phyloP scores from a whole-genome alignment of 2,888 invertebrate species.

The Agriopis aurantiaria region DNA sequence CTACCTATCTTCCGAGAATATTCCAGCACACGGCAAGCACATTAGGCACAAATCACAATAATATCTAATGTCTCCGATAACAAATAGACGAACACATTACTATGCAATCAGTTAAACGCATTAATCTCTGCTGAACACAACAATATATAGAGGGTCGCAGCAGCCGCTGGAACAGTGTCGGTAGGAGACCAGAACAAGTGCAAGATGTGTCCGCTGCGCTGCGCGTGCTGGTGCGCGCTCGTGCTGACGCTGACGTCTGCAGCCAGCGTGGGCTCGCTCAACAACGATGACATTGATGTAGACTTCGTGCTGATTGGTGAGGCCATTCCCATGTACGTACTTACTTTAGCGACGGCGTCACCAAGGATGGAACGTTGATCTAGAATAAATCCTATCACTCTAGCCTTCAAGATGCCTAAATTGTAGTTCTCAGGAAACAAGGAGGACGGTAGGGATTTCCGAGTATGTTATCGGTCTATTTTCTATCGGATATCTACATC shows the following conservation, averaged over 20 bases:
- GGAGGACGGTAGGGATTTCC: too few relatives aligned
- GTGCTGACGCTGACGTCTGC: conserved; percentile 4
- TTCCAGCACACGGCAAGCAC: background rate
- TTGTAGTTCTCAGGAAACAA: too few relatives aligned
- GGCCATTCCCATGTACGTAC: background rate
- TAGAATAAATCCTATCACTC: too few relatives aligned
- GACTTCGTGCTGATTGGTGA: background rate
- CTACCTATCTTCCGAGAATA: background rate
- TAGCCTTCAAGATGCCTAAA: too few relatives aligned
- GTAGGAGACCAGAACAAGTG: background rate
- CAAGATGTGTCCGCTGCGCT: background rate
- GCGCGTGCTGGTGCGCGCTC: background rate
- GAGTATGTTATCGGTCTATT: too few relatives aligned
- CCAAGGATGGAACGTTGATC: too few relatives aligned
- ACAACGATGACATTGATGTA: background rate
- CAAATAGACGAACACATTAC: conserved; percentile 3
- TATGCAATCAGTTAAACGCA: background rate
- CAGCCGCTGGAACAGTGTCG: background rate
- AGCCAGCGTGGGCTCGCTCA: background rate
- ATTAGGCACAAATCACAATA: background rate
- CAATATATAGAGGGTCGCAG: background rate
- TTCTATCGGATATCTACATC: too few relatives aligned
- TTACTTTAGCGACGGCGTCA: too few relatives aligned
- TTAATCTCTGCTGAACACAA: background rate
- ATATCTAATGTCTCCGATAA: background rate